A percentile compares a stretch with the other conserved stretches of the same genome.
Evolutionary conservation across 2,113 vertebrate species (phyloP).

Genomic region (Syngnathus scovelli): DNA sequence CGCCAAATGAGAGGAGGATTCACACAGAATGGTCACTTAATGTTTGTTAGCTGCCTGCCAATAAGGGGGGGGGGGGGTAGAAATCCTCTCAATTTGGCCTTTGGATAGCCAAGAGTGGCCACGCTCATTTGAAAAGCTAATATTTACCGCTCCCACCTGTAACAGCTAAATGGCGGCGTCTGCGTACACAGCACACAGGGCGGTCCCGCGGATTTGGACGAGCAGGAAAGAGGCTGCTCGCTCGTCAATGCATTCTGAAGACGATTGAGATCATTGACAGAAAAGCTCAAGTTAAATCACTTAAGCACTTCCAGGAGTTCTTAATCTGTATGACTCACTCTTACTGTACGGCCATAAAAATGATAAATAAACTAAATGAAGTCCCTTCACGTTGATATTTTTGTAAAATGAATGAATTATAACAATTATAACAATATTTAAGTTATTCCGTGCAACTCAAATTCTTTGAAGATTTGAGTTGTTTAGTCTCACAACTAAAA

Average conservation of each 20-base stretch:
- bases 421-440: neutral
- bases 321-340: neutral
- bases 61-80: constrained; percentile 23
- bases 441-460: too few relatives aligned
- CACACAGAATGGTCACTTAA: constrained; percentile 59
- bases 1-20: constrained; percentile 48
- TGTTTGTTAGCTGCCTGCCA: constrained; percentile 57
- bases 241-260: neutral
- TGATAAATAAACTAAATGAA: neutral
- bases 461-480: too few relatives aligned
- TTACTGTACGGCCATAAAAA: neutral
- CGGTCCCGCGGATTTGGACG: constrained; percentile 26
- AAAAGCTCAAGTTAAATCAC: neutral
- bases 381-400: neutral
- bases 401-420: neutral
- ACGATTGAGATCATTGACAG: neutral
- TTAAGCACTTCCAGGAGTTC: neutral
- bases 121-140: constrained; percentile 70
- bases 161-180: constrained; percentile 33
- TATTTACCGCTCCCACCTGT: constrained; percentile 69
- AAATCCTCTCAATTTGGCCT: constrained; percentile 63
- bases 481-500: too few relatives aligned
- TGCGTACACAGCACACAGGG: constrained; percentile 24
- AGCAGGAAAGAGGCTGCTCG: constrained; percentile 57
- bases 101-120: constrained; percentile 65